A percentile compares a stretch with the other conserved stretches of the same genome.
These are phyloP conservation scores for Synanthedon andrenaeformis DNA, from an alignment of 2,888 invertebrate species.

Conservation along the genomic window DNA sequence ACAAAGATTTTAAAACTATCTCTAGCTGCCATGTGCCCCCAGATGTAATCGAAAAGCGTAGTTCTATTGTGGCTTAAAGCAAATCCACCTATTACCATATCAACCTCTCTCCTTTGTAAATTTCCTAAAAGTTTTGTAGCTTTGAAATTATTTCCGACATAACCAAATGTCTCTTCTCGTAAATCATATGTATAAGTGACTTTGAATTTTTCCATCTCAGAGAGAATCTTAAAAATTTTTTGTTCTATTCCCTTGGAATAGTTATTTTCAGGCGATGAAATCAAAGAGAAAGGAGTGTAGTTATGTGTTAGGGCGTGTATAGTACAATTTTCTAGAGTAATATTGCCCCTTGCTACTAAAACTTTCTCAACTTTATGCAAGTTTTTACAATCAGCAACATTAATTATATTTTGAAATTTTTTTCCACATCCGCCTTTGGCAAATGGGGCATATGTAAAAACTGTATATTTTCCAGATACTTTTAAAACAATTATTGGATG, in stretches of 20 bases:
- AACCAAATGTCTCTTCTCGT: conserved; percentile 4
- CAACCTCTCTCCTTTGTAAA: conserved; percentile 5
- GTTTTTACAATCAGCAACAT: conserved; percentile 6
- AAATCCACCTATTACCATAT: conserved; percentile 7
- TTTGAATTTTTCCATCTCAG: conserved; percentile 3
- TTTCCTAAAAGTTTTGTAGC: conserved; percentile 3
- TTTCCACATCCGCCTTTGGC: conserved; percentile 7
- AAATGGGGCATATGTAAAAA: conserved; percentile 9
- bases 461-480: background rate
- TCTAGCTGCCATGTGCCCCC: conserved; percentile 2
- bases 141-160: conserved; percentile 3
- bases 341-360: background rate
- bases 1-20: conserved; percentile 5
- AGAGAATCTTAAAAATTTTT: conserved; percentile 2
- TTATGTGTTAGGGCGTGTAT: conserved; percentile 4
- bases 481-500: background rate
- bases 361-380: background rate
- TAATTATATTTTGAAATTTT: conserved; percentile 6
- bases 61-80: conserved; percentile 1
- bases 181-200: conserved; percentile 3
- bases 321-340: conserved; percentile 5
- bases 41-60: conserved; percentile 5
- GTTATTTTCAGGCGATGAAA: background rate
- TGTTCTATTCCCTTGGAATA: conserved; percentile 4
- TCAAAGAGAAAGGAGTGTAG: conserved; percentile 5